Base-by-base conservation (phyloP, 1,140 invertebrate genomes). In the Ceratoteleas bidentatus region DNA sequence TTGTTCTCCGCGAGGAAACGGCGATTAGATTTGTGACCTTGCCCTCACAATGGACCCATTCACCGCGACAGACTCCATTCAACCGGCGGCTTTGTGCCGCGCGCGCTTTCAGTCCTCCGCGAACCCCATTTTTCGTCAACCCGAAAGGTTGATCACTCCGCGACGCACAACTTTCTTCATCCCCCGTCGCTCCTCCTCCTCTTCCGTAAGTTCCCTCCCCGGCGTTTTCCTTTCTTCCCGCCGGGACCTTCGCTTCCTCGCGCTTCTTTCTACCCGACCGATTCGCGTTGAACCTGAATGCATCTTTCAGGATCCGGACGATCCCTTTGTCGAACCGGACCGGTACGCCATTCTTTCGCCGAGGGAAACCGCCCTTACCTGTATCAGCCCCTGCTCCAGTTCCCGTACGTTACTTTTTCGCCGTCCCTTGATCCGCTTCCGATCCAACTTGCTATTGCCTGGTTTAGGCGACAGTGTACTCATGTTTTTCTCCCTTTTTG, bases 241-340 rank as follows among this genome's bases (percentile, higher is more conserved):
- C 13, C 50, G 32, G 40, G 38, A 56, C 45, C 64, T 65, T 66
- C 56, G 11, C 49, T 60, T 61, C 49, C 40, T 82, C 70, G 62
- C 74, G 43, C 58, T 73, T 77, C 76, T 81, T 83, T 83, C 79
- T 73, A 70, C 82, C 56, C 74, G 84, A 85, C 82, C 85, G 85
- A 89, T 86, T 90, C 85, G 85, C 89, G 87, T 91, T 91, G 89
- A 90, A 90, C 89, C 77, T 90, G 90, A 91, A 91, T 90, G 86
- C 88, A 88, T 89, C 89, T 88, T 89, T 88, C 87, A 89, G 85
- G 88, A 89, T 88, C 89, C 87, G 85, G 85, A 83, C 80, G 86
- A 86, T 85, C 82, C 85, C 85, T 91, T 91, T 91, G 90, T 90
- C 88, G 86, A 82, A 85, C 86, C 87, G 75, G 88, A 90, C 88